Percentiles rank a stretch among this genome's conserved stretches.
Conservation (phyloP, 2,888 invertebrate genomes). For the Apamea anceps region DNA sequence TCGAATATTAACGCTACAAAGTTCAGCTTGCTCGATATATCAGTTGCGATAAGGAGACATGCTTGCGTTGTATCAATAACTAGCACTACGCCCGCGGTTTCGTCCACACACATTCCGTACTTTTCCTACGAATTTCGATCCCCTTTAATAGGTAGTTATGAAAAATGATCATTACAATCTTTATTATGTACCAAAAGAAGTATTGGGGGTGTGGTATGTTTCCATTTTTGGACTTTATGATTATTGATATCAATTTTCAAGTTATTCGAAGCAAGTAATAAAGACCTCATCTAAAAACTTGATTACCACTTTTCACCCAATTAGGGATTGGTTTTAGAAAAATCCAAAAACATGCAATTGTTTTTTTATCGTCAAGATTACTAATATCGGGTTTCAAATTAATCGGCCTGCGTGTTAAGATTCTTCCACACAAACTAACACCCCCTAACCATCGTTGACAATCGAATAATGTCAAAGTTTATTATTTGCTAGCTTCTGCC, state of each 20-base stretch:
- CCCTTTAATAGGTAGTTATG: neutral
- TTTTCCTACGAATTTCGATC: neutral
- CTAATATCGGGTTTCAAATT: neutral
- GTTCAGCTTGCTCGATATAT: constrained; percentile 18
- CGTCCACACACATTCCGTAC: neutral
- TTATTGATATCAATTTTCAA: neutral
- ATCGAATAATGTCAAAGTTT: neutral
- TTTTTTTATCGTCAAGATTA: neutral
- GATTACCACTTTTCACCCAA: neutral
- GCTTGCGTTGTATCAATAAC: neutral
- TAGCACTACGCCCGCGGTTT: neutral
- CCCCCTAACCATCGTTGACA: no score
- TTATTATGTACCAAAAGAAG: neutral
- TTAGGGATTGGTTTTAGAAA: neutral
- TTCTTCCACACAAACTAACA: no score
- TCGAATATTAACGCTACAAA: constrained; percentile 15
- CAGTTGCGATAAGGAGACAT: constrained; percentile 23
- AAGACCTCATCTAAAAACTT: neutral
- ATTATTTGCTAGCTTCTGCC: neutral
- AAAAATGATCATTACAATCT: neutral
- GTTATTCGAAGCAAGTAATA: neutral
- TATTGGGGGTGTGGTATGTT: neutral
- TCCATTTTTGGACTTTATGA: neutral
- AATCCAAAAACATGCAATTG: neutral
- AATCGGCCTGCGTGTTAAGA: neutral